phyloP scores from a whole-genome alignment of 2,113 vertebrate genomes.

The Pteronura brasiliensis region DNA sequence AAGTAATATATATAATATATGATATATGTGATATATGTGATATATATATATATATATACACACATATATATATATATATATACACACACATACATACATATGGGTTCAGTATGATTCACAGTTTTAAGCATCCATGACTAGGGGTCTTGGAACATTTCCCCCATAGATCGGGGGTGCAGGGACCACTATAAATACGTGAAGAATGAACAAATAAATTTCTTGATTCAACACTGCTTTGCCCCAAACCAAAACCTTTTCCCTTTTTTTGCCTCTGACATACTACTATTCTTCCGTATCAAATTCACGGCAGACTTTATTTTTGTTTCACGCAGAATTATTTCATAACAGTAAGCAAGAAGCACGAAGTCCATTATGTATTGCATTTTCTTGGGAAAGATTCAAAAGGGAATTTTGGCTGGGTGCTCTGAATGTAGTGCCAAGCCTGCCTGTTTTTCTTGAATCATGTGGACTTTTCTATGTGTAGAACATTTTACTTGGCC shows the following conservation, averaged over 20 bases:
- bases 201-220: background rate
- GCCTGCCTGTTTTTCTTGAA: background rate
- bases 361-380: background rate
- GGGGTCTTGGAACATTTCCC: background rate
- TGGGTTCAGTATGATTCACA: background rate
- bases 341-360: background rate
- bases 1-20: background rate
- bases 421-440: fast-evolving
- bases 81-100: no score
- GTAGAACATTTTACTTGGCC: background rate
- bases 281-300: background rate
- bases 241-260: background rate
- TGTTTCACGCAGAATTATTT: background rate
- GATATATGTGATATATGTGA: no score
- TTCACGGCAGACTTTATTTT: background rate
- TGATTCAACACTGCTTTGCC: background rate
- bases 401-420: background rate
- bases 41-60: no score
- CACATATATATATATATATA: no score
- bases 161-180: background rate
- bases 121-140: background rate
- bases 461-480: background rate
- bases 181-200: fast-evolving
- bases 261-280: background rate
- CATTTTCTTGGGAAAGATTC: background rate